Evolutionary conservation across 2,888 invertebrate species (phyloP), one percentile per base, ranked within the genome.

Genomic region (Malacosoma neustria): DNA sequence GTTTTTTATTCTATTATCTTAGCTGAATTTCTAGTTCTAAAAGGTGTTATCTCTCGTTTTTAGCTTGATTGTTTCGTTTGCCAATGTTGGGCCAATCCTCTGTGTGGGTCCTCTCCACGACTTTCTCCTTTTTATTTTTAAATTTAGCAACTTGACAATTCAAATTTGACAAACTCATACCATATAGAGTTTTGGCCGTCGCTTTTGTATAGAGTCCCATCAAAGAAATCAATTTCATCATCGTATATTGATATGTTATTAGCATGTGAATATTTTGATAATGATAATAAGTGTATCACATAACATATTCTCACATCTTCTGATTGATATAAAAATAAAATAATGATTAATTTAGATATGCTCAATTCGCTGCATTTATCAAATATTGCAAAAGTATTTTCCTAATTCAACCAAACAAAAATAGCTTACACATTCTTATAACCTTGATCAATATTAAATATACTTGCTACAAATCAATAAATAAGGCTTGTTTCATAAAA

Each of bases 171-270:
- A 7, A 7, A 22, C 7, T 22, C 34, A 40, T 37, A 41, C 72
- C 80, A 76, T 84, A 72, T 40, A 76, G 84, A 84, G 84, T 73
- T 71, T 84, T 84, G 84, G 84, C 84, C 80, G 65, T 61, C 57
- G 71, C 72, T 72, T 71, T n/a, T 33, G 33, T 66, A 67, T 71
- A 56, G 62, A 56, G 63, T 68, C 29, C 11, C 6, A 14, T 11
- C 13, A 14, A 35, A 29, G 13, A n/a, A 31, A 31, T 29, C 32
- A 33, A 39, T 34, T 35, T 33, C 6, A 33, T 37, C 36, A 34
- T 39, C 29, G 12, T 30, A n/a, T n/a, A 29, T n/a, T 14, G 6
- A 6, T 35, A 4, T 11, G n/a, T 11, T 29, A 4, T 32, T 32
- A 12, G 22, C 11, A 33, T 3, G 22, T 33, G 11, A 33, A 33